Evolutionary conservation across 2,797 vertebrate genomes (phyloP).

Genomic region (Urosaurus nigricauda): DNA sequence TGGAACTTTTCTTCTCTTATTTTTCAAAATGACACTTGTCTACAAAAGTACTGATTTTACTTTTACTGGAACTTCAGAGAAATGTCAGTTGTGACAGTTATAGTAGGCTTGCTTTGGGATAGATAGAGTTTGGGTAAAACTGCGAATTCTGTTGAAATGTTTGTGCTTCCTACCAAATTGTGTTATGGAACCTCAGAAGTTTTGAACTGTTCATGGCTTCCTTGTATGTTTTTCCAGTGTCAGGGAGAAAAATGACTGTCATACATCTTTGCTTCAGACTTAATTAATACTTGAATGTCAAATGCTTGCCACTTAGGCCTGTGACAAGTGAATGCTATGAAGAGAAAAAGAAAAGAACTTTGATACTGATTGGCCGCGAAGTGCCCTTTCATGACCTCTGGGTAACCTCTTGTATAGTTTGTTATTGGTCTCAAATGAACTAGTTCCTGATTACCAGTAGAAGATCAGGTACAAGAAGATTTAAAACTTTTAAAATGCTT

Average conservation of each 20-base stretch:
- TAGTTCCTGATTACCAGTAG: not conserved
- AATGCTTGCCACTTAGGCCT: constrained; percentile 48
- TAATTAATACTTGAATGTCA: constrained; percentile 52
- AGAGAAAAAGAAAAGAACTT: constrained; percentile 64
- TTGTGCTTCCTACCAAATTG: not conserved
- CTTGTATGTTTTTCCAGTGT: not conserved
- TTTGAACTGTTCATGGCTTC: not conserved
- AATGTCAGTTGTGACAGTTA: constrained; percentile 21
- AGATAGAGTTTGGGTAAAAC: constrained; percentile 47
- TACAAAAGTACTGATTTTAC: constrained; percentile 28
- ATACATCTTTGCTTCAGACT: not conserved
- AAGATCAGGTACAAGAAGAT: constrained; percentile 27
- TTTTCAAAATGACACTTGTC: constrained; percentile 53
- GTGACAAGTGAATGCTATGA: constrained; percentile 68
- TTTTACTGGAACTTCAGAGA: constrained; percentile 45
- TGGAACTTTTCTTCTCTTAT: not conserved
- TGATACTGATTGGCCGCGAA: constrained; percentile 34
- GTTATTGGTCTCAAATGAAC: constrained; percentile 47
- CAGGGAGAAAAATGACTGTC: constrained; percentile 25
- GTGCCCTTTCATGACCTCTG: constrained; percentile 44
- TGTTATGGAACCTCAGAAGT: not conserved
- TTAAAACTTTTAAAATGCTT: constrained; percentile 33
- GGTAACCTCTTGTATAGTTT: constrained; percentile 35
- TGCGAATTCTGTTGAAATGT: constrained; percentile 33
- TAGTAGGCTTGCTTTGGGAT: constrained; percentile 42